These are phyloP conservation scores for Daubentonia madagascariensis DNA, from an alignment of 2,113 vertebrate species.

Conservation along the genomic window DNA sequence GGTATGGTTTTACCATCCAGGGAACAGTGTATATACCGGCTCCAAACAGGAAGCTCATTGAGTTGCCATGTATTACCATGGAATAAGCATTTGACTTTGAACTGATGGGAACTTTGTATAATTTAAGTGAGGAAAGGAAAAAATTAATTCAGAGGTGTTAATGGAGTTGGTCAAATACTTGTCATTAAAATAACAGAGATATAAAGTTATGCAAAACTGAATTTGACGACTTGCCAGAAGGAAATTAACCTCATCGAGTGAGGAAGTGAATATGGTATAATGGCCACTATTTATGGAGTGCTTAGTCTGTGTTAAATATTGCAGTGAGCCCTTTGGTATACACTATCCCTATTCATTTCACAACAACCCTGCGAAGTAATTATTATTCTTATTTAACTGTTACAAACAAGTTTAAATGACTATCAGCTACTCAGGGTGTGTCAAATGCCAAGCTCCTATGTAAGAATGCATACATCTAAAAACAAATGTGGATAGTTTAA, in stretches of 20 bases:
- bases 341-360: neutral
- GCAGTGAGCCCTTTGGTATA: neutral
- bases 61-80: neutral
- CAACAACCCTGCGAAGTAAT: neutral
- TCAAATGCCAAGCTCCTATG: neutral
- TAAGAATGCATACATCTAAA: neutral
- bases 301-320: neutral
- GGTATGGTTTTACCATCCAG: neutral
- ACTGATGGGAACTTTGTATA: neutral
- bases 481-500: neutral
- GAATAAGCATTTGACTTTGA: constrained; percentile 7
- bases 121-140: neutral
- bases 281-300: neutral
- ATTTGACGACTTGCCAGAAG: neutral
- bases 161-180: neutral
- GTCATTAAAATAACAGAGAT: neutral
- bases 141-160: neutral
- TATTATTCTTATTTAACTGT: neutral
- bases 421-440: neutral
- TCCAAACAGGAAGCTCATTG: neutral
- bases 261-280: neutral
- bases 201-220: neutral
- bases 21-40: neutral
- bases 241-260: neutral
- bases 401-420: neutral